These are phyloP conservation scores for Neuroterus valhalla DNA, from an alignment of 1,140 invertebrate species.

Conservation along the genomic window DNA sequence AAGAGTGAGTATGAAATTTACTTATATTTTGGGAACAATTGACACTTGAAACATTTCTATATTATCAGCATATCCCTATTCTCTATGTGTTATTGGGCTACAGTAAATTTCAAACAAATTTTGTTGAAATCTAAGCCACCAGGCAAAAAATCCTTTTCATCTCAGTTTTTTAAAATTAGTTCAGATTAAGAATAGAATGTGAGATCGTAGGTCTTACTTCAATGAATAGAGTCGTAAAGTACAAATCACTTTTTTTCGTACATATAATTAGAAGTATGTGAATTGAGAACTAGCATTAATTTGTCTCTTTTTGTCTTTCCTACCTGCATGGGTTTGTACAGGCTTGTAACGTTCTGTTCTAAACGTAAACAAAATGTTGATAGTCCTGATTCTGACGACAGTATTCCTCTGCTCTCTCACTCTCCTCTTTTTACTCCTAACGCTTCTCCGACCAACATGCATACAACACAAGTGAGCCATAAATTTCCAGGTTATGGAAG, in stretches of 20 bases:
- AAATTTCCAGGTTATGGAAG: conserved; percentile 54
- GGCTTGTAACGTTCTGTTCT: conserved; percentile 62
- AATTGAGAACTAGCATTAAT: conserved; percentile 39
- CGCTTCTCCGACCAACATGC: conserved; percentile 35
- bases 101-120: not conserved
- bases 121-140: too few species aligned
- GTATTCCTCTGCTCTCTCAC: conserved; percentile 52
- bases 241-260: not conserved
- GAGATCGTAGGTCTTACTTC: too few species aligned
- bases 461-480: conserved; percentile 48
- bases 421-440: conserved; percentile 42
- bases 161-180: too few species aligned
- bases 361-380: conserved; percentile 59
- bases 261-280: conserved; percentile 2
- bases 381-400: conserved; percentile 61
- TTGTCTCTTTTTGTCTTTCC: conserved; percentile 57
- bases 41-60: too few species aligned
- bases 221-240: too few species aligned
- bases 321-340: conserved; percentile 59
- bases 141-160: too few species aligned
- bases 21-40: not conserved
- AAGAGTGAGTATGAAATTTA: conserved; percentile 78
- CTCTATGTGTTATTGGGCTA: not conserved
- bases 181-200: too few species aligned
- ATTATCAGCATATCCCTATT: too few species aligned